Evolutionary conservation across 2,797 vertebrate genomes (phyloP).

Genomic region (Chaetophractus vellerosus): DNA sequence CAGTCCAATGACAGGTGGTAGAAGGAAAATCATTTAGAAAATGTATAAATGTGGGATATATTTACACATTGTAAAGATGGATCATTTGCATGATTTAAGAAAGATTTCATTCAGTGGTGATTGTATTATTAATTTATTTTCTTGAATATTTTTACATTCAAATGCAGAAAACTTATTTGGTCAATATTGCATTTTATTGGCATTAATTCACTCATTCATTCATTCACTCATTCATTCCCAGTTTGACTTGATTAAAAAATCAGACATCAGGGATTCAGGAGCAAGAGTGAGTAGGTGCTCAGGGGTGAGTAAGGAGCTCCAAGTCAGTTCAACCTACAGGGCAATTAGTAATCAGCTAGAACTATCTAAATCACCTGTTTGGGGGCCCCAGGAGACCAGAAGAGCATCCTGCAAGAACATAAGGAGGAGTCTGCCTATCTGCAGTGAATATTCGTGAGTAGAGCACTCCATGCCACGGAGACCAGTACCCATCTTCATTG

Average conservation of each 20-base stretch:
- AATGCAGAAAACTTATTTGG: conserved; percentile 11
- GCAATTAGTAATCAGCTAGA: too few species aligned
- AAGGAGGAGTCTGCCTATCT: too few species aligned
- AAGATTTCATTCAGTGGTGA: background rate
- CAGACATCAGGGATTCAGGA: background rate
- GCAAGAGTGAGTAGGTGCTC: too few species aligned
- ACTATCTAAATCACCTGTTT: too few species aligned
- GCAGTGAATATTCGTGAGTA: too few species aligned
- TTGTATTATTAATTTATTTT: conserved; percentile 36
- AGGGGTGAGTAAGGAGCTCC: too few species aligned
- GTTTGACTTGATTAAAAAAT: conserved; percentile 52
- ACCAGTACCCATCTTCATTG: too few species aligned
- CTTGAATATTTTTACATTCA: conserved; percentile 43
- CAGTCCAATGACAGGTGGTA: background rate
- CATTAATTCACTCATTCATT: conserved; percentile 32
- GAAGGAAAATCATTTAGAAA: conserved; percentile 46
- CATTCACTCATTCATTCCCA: background rate
- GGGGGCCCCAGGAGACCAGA: too few species aligned
- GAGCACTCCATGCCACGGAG: too few species aligned
- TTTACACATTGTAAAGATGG: conserved; percentile 8
- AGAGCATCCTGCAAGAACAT: too few species aligned
- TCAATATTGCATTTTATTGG: background rate
- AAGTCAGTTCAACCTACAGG: too few species aligned
- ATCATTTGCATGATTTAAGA: conserved; percentile 24
- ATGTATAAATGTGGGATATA: background rate